A percentile compares a stretch with the other conserved stretches of the same genome.
Evolutionary conservation across 1,140 invertebrate species (phyloP).

Genomic region (Microplitis demolitor): DNA sequence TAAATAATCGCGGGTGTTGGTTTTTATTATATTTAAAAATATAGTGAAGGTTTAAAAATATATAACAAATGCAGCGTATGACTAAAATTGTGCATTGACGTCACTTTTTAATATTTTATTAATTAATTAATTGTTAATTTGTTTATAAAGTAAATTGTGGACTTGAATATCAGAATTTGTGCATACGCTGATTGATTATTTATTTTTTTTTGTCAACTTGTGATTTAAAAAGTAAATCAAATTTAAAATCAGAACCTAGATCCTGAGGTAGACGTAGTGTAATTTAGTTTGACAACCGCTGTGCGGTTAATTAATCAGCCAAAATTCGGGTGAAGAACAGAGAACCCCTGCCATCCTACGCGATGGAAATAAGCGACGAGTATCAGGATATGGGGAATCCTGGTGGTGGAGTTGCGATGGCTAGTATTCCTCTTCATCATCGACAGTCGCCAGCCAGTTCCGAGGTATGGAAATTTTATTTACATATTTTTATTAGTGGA

Average conservation of each 20-base stretch:
- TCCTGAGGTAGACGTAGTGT: not conserved
- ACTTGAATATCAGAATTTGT: too few species aligned
- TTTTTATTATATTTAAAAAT: too few species aligned
- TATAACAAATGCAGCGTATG: not conserved
- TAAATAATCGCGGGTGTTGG: too few species aligned
- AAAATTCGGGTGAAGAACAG: constrained; percentile 92
- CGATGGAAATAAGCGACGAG: constrained; percentile 79
- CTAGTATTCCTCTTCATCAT: constrained; percentile 46
- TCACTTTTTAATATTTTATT: too few species aligned
- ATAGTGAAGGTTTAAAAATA: not conserved
- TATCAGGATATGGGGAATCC: constrained; percentile 69
- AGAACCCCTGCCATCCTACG: constrained; percentile 83
- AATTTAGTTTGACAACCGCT: constrained; percentile 20
- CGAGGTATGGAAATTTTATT: constrained; percentile 43
- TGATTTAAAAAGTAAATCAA: too few species aligned
- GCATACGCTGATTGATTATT: too few species aligned
- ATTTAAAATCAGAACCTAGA: too few species aligned
- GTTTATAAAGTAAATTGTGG: too few species aligned
- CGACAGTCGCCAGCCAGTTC: constrained; percentile 51
- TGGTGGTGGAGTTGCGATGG: constrained; percentile 44
- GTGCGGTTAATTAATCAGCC: constrained; percentile 61
- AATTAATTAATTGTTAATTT: too few species aligned
- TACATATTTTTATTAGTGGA: not conserved
- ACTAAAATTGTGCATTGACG: too few species aligned
- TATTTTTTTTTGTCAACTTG: too few species aligned